These are phyloP conservation scores for Phenacoccus solenopsis DNA, from an alignment of 1,140 invertebrate species.

Conservation along the genomic window DNA sequence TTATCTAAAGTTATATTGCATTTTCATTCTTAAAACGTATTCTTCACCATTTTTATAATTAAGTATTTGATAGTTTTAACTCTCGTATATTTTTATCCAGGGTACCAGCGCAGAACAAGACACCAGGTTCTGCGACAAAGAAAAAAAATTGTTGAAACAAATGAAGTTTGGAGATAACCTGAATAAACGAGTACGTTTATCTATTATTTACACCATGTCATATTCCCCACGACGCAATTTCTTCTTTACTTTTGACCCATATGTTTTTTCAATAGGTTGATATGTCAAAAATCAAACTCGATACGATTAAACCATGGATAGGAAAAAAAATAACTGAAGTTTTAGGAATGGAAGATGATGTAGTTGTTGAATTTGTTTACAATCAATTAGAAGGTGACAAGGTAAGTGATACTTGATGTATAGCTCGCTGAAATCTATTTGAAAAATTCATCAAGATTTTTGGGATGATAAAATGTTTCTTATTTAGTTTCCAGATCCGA, in stretches of 20 bases:
- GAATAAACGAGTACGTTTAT: not conserved
- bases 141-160: conserved; percentile 96
- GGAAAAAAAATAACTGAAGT: conserved; percentile 90
- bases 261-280: conserved; percentile 60
- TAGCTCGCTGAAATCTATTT: not conserved
- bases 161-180: conserved; percentile 85
- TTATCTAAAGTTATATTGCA: not conserved
- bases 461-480: too few species aligned
- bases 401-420: conserved; percentile 38
- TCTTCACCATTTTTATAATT: conserved; percentile 23
- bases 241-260: conserved; percentile 1
- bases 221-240: not conserved
- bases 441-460: not conserved
- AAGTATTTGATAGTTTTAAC: too few species aligned
- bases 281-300: conserved; percentile 95
- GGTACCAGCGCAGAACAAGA: conserved; percentile 97
- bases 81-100: conserved; percentile 44
- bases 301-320: conserved; percentile 98
- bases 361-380: conserved; percentile 96
- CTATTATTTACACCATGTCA: too few species aligned
- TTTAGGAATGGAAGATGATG: conserved; percentile 93
- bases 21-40: not conserved
- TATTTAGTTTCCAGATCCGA: conserved; percentile 82
- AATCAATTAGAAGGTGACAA: conserved; percentile 90
- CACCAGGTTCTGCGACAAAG: conserved; percentile 96